Evolutionary conservation across 2,888 invertebrate genomes (phyloP).

Genomic region (Copidosoma aretas): DNA sequence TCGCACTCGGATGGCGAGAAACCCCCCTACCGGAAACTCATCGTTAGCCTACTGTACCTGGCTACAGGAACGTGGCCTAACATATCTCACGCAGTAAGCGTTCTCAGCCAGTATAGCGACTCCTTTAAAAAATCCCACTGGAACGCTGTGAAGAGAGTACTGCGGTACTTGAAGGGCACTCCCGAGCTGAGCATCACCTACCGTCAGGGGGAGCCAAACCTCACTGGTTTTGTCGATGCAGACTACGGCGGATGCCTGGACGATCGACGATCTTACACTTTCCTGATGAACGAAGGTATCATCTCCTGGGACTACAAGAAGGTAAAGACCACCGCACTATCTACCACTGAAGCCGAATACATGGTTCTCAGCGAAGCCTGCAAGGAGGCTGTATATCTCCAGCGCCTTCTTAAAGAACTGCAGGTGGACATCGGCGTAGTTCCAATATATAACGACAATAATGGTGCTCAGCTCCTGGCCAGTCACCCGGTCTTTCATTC

Average conservation of each 20-base stretch:
- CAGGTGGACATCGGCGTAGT: conserved; percentile 8
- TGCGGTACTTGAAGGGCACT: conserved; percentile 19
- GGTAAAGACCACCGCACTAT: conserved; percentile 34
- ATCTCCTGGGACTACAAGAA: conserved; percentile 38
- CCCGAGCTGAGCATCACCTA: conserved; percentile 42
- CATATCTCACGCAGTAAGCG: conserved; percentile 30
- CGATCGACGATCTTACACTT: conserved; percentile 41
- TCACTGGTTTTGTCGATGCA: conserved; percentile 48
- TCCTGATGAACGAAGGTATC: conserved; percentile 30
- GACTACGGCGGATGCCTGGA: conserved; percentile 45
- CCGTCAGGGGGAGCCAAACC: not conserved
- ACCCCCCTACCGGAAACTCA: conserved; percentile 30
- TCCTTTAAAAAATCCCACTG: conserved; percentile 29
- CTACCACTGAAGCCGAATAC: conserved; percentile 22
- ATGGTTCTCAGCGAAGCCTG: conserved; percentile 32
- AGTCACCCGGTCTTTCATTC: conserved; percentile 2
- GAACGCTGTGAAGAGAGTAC: conserved; percentile 22
- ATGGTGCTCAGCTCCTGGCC: conserved; percentile 16
- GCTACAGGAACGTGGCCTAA: conserved; percentile 35
- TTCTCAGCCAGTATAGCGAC: conserved; percentile 34
- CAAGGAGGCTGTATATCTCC: conserved; percentile 23
- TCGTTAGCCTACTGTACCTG: conserved; percentile 36
- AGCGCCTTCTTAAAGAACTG: conserved; percentile 21
- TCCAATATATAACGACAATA: conserved; percentile 27
- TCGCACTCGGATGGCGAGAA: conserved; percentile 11